Conservation (phyloP, 2,113 vertebrate genomes). For the Protobothrops flavoviridis region DNA sequence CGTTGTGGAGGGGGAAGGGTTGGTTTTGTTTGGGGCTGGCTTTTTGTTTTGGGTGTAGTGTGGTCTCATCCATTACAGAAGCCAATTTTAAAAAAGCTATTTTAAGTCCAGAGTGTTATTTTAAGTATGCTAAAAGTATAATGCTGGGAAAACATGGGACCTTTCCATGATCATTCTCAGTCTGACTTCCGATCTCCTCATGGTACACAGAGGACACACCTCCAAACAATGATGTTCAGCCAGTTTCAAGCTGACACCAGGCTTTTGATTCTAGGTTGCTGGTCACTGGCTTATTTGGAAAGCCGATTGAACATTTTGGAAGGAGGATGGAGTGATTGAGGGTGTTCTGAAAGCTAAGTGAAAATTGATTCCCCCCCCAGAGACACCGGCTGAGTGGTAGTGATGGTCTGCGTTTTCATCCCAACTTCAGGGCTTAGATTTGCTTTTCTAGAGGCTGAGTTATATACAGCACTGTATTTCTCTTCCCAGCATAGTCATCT, state of each 20-base stretch:
- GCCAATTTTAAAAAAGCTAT: neutral
- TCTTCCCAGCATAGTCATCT: neutral
- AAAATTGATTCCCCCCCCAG: accelerated
- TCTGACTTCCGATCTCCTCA: neutral
- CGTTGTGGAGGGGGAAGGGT: neutral
- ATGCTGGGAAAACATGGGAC: neutral
- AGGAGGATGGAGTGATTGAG: neutral
- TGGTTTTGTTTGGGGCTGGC: neutral
- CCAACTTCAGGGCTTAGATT: neutral
- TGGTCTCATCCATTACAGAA: neutral
- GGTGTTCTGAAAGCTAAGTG: neutral
- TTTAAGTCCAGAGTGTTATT: neutral
- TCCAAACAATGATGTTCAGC: neutral
- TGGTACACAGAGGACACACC: neutral
- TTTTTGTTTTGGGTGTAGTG: neutral
- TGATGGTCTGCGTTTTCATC: neutral
- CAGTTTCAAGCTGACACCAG: neutral
- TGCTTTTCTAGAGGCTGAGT: neutral
- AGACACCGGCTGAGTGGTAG: neutral
- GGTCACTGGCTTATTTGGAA: no score
- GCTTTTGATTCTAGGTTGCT: neutral
- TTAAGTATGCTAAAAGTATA: neutral
- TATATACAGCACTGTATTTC: neutral
- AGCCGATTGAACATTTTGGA: neutral
- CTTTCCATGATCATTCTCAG: neutral